These are phyloP conservation scores for Sarcophaga subvicina DNA, from an alignment of 2,888 invertebrate species.

Conservation along the genomic window DNA sequence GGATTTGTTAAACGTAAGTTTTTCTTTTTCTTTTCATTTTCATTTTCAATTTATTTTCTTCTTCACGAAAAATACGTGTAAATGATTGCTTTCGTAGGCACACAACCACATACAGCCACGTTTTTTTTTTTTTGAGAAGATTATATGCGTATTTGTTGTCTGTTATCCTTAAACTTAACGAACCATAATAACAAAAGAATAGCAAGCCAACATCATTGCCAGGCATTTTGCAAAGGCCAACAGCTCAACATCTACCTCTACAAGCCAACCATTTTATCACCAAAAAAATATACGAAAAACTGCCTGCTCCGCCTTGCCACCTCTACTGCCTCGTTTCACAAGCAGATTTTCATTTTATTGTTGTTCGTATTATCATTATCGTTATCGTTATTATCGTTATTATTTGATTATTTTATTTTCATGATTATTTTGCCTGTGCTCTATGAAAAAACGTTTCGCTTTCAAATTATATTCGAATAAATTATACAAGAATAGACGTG, in stretches of 20 bases:
- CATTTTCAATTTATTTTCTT: slow-evolving; percentile 23
- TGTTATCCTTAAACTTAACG: slow-evolving; percentile 64
- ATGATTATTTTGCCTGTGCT: too few species aligned
- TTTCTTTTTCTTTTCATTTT: slow-evolving; percentile 14
- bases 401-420: background rate
- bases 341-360: too few species aligned
- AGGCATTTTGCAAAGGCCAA: slow-evolving; percentile 32
- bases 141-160: slow-evolving; percentile 33
- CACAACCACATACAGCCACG: background rate
- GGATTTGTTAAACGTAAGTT: slow-evolving; percentile 81
- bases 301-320: slow-evolving; percentile 26
- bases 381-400: too few species aligned
- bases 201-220: slow-evolving; percentile 49
- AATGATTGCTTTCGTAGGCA: slow-evolving; percentile 4
- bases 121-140: background rate
- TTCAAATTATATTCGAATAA: slow-evolving; percentile 40
- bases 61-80: background rate
- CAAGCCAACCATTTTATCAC: too few species aligned
- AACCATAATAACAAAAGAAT: slow-evolving; percentile 64
- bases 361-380: background rate
- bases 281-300: slow-evolving; percentile 24
- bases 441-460: background rate
- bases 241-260: slow-evolving; percentile 16
- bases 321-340: too few species aligned
- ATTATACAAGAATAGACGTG: slow-evolving; percentile 12